Evolutionary conservation across 2,888 invertebrate genomes (phyloP).

Genomic region (Eretmocerus hayati): DNA sequence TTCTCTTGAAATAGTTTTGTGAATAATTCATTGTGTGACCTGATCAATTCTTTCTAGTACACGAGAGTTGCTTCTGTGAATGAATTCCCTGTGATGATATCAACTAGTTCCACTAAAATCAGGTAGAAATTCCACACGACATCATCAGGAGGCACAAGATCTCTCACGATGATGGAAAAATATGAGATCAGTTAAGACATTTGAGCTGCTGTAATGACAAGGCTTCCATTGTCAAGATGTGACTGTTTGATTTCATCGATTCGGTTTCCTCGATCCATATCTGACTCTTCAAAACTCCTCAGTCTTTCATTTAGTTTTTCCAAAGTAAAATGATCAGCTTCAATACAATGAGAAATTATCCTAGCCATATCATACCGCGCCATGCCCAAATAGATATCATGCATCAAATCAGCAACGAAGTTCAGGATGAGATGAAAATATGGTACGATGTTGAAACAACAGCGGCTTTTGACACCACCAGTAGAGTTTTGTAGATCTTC

Average conservation of each 20-base stretch:
- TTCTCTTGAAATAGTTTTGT: not conserved
- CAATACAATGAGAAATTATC: conserved; percentile 26
- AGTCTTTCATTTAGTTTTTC: conserved; percentile 26
- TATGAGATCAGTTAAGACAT: conserved; percentile 4
- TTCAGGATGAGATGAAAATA: not conserved
- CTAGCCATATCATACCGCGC: conserved; percentile 30
- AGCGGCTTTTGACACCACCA: not conserved
- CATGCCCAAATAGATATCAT: conserved; percentile 32
- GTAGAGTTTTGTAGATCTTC: not conserved
- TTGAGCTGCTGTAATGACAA: conserved; percentile 8
- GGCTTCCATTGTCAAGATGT: not conserved
- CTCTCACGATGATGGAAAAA: conserved; percentile 3
- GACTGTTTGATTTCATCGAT: conserved; percentile 16
- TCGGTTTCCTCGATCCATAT: conserved; percentile 21
- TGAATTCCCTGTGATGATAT: not conserved
- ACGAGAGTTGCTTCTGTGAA: not conserved
- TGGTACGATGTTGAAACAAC: not conserved
- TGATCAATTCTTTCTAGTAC: not conserved
- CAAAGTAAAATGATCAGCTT: conserved; percentile 20
- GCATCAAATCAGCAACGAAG: conserved; percentile 32
- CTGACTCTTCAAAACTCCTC: conserved; percentile 24
- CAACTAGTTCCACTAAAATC: not conserved
- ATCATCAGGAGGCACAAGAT: not conserved
- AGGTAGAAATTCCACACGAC: not conserved
- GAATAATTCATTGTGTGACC: not conserved